Evolutionary conservation across 2,888 invertebrate species (phyloP).

Genomic region (Apamea anceps): DNA sequence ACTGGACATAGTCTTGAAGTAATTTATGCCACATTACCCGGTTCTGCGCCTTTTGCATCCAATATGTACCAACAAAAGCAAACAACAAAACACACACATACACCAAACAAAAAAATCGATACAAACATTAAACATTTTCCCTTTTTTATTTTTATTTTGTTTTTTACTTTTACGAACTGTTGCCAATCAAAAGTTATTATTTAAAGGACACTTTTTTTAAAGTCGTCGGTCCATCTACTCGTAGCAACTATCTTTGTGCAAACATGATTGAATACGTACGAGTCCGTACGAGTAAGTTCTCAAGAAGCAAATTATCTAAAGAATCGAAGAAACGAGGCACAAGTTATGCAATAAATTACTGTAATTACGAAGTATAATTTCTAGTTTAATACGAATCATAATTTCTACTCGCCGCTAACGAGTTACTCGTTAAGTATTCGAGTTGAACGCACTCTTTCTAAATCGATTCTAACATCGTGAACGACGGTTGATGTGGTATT

Average conservation of each 20-base stretch:
- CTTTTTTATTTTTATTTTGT: background rate
- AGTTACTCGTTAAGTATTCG: constrained; percentile 48
- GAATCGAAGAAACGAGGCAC: constrained; percentile 2
- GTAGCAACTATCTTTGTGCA: background rate
- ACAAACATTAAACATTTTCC: no score
- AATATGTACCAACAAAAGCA: no score
- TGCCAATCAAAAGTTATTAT: background rate
- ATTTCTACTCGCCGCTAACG: constrained; percentile 42
- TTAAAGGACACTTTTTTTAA: background rate
- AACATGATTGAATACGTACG: background rate
- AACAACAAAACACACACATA: no score
- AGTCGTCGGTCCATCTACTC: background rate
- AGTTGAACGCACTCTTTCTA: constrained; percentile 57
- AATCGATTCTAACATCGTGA: constrained; percentile 45
- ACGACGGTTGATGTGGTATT: constrained; percentile 13
- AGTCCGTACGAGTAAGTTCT: background rate
- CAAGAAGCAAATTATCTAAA: background rate
- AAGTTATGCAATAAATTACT: constrained; percentile 23
- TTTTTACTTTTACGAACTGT: background rate
- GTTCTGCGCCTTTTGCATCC: background rate
- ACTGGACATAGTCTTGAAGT: background rate
- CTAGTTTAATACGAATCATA: constrained; percentile 44
- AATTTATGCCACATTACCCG: background rate
- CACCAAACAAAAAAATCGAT: no score
- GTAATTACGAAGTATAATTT: constrained; percentile 36